phyloP scores from a whole-genome alignment of 2,888 invertebrate species.

The Sarcophaga subvicina region DNA sequence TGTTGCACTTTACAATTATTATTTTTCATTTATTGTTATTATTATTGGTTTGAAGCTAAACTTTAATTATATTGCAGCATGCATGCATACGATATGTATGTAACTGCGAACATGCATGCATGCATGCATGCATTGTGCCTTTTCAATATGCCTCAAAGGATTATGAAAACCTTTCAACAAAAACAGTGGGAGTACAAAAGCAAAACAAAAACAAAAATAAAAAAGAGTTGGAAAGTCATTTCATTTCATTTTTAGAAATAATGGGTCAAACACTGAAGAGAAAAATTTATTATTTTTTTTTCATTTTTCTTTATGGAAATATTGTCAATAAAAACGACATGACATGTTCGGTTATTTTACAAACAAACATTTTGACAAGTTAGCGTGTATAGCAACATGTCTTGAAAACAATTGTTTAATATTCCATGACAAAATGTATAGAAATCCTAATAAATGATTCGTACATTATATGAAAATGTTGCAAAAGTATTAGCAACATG shows the following conservation, averaged over 20 bases:
- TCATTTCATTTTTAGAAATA: background rate
- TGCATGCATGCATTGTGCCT: background rate
- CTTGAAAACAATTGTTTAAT: too few relatives aligned
- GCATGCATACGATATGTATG: slow-evolving; percentile 25
- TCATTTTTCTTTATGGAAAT: background rate
- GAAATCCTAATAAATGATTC: too few relatives aligned
- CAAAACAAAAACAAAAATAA: too few relatives aligned
- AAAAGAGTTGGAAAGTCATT: background rate
- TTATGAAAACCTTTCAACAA: background rate
- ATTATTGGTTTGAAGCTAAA: slow-evolving; percentile 38
- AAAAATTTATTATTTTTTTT: background rate
- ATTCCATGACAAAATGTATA: too few relatives aligned
- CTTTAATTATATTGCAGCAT: slow-evolving; percentile 62
- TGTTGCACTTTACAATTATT: slow-evolving; percentile 35
- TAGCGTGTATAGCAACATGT: too few relatives aligned
- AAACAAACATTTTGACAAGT: background rate
- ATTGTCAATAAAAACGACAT: background rate
- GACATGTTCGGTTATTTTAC: background rate
- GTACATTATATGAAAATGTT: too few relatives aligned
- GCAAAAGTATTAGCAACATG: too few relatives aligned
- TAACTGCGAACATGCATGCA: background rate
- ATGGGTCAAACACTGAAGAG: background rate
- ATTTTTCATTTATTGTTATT: slow-evolving; percentile 4
- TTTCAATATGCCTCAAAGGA: background rate
- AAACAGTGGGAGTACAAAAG: background rate